Percentiles rank a stretch among this genome's conserved stretches.
Evolutionary conservation across 2,797 vertebrate species (phyloP).

Genomic region (Petrocephalus schoutedeni): DNA sequence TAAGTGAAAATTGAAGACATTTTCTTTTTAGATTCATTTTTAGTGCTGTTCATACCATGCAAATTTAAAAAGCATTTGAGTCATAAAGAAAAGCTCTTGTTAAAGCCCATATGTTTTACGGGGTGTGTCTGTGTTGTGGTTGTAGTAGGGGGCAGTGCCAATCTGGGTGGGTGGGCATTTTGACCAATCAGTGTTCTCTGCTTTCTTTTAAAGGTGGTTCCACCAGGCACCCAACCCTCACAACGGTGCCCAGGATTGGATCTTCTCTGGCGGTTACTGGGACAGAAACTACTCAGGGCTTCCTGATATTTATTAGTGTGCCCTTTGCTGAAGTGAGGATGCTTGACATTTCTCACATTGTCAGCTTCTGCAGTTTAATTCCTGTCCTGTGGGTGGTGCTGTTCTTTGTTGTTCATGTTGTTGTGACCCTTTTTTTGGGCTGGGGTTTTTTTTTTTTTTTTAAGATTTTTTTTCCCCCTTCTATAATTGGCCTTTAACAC

Average conservation of each 20-base stretch:
- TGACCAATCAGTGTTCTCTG: conserved; percentile 8
- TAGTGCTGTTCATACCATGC: background rate
- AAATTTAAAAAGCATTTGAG: background rate
- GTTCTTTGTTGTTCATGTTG: background rate
- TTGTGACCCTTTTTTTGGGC: conserved; percentile 2
- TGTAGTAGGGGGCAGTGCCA: too few species aligned
- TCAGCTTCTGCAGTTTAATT: conserved; percentile 8
- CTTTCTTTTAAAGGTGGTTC: conserved; percentile 77
- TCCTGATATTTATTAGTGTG: conserved; percentile 85
- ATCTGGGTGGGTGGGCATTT: background rate
- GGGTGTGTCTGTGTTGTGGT: background rate
- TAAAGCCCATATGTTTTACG: background rate
- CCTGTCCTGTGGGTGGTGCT: conserved; percentile 17
- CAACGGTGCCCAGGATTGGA: conserved; percentile 84
- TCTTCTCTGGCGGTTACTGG: conserved; percentile 88
- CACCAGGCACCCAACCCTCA: conserved; percentile 86
- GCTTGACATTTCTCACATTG: background rate
- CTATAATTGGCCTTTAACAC: background rate
- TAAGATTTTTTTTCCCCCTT: background rate
- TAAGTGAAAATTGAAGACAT: background rate
- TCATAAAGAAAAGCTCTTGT: background rate
- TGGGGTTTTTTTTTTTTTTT: background rate
- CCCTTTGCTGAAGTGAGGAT: background rate
- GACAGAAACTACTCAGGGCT: conserved; percentile 83
- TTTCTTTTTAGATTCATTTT: background rate